Conservation (phyloP, 2,797 vertebrate genomes). For the Anolis apletophallus region DNA sequence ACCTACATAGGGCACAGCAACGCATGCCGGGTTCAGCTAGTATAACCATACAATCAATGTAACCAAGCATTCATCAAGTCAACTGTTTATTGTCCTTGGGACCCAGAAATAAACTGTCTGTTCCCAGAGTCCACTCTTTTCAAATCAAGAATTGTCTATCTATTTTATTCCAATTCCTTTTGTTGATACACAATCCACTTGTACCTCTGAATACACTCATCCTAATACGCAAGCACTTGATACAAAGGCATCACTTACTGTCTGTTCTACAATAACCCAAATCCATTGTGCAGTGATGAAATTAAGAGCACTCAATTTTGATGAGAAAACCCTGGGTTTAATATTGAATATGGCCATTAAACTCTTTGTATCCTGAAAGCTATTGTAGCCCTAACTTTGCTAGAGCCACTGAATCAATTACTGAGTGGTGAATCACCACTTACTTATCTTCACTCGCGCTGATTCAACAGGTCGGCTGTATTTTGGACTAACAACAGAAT, state of each 20-base stretch:
- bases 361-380: neutral
- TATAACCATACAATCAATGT: conserved; percentile 11
- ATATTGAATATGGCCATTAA: neutral
- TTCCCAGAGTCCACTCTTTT: conserved; percentile 33
- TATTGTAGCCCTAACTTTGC: no score
- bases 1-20: no score
- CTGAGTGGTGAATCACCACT: no score
- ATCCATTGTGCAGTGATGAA: neutral
- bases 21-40: no score
- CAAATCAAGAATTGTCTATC: conserved; percentile 18
- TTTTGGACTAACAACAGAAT: no score
- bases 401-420: no score
- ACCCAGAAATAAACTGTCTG: conserved; percentile 21
- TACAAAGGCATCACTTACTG: neutral
- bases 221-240: neutral
- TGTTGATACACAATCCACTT: neutral
- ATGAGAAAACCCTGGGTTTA: neutral
- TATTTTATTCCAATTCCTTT: neutral
- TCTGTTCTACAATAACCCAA: neutral
- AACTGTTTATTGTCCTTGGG: conserved; percentile 27
- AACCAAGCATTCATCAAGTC: neutral
- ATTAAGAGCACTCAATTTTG: neutral
- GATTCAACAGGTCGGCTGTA: no score
- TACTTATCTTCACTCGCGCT: no score
- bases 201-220: neutral